Conservation (phyloP, 2,113 vertebrate genomes). For the Lepisosteus oculatus region DNA sequence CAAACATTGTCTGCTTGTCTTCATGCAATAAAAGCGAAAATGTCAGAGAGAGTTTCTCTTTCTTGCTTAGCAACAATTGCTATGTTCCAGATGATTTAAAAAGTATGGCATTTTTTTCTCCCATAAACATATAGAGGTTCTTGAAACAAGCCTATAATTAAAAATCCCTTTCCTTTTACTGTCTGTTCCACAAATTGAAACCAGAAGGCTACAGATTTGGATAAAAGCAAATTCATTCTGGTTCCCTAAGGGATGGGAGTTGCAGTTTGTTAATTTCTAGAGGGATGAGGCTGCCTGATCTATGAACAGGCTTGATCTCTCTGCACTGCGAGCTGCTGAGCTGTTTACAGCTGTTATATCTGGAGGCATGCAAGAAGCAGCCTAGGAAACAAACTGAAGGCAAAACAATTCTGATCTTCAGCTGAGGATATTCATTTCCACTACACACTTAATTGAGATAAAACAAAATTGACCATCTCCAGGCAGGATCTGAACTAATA, state of each 20-base stretch:
- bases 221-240: no score
- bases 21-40: slow-evolving; percentile 52
- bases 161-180: slow-evolving; percentile 37
- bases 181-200: slow-evolving; percentile 29
- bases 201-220: slow-evolving; percentile 19
- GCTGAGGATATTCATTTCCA: no score
- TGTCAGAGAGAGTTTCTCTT: slow-evolving; percentile 42
- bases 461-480: no score
- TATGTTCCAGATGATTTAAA: slow-evolving; percentile 44
- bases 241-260: no score
- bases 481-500: no score
- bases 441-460: no score
- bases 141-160: slow-evolving; percentile 30
- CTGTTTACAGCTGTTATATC: no score
- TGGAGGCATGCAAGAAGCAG: no score
- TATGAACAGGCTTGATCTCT: no score
- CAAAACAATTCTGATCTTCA: no score
- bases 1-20: slow-evolving; percentile 36
- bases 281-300: not conserved
- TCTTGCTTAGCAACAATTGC: slow-evolving; percentile 47
- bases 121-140: not conserved
- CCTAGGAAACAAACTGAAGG: no score
- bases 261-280: not conserved
- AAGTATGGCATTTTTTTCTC: slow-evolving; percentile 36
- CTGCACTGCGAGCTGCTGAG: no score